Conservation (phyloP, 2,888 invertebrate species). For the Cepaea hortensis region DNA sequence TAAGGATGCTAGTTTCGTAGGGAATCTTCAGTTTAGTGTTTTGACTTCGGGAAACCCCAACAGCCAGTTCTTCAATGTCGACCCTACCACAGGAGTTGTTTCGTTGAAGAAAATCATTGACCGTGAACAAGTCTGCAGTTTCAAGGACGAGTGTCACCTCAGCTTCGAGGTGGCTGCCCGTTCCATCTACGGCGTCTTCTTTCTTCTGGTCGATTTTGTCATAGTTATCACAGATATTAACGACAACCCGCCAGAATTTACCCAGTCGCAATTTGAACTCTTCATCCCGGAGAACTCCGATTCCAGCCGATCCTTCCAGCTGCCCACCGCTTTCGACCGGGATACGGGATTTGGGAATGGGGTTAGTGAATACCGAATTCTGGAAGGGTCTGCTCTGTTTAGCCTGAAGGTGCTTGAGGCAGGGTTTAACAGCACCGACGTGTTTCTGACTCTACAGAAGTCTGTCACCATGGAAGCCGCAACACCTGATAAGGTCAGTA, state of each 20-base stretch:
- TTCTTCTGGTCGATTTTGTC: conserved; percentile 43
- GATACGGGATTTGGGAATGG: conserved; percentile 50
- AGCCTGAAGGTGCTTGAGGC: conserved; percentile 11
- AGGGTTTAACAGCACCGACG: conserved; percentile 23
- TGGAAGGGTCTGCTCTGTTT: conserved; percentile 26
- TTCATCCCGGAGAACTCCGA: conserved; percentile 47
- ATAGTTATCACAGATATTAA: conserved; percentile 50
- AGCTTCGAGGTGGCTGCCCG: conserved; percentile 48
- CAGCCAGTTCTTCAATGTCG: conserved; percentile 45
- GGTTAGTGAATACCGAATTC: conserved; percentile 36
- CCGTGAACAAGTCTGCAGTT: conserved; percentile 52
- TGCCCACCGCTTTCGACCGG: conserved; percentile 51
- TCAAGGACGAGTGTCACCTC: conserved; percentile 44
- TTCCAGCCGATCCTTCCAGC: conserved; percentile 40
- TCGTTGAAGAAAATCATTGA: conserved; percentile 44
- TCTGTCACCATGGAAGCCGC: conserved; percentile 24
- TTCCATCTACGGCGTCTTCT: conserved; percentile 45
- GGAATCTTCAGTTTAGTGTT: conserved; percentile 46
- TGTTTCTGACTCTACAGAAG: conserved; percentile 20
- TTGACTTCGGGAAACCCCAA: conserved; percentile 48
- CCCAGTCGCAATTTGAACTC: conserved; percentile 45
- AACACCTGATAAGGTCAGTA: conserved; percentile 21
- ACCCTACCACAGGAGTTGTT: conserved; percentile 37
- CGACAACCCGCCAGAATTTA: conserved; percentile 54
- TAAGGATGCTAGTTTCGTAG: not conserved